A percentile compares a stretch with the other conserved stretches of the same genome.
Conservation (phyloP, 2,888 invertebrate species). For the Tortricodes alternella region DNA sequence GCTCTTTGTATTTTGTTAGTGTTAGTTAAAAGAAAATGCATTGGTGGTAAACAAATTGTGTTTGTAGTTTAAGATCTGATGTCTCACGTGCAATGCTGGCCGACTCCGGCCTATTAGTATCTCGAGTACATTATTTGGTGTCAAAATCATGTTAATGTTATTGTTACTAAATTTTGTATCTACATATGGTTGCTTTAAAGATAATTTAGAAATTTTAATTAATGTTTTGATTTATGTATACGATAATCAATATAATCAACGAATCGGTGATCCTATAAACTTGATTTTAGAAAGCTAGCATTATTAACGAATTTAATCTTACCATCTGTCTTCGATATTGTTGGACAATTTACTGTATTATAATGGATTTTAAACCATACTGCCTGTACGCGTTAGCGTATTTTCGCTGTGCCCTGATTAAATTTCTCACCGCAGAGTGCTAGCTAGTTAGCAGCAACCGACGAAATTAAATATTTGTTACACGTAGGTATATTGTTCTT, state of each 20-base stretch:
- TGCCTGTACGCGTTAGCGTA: neutral
- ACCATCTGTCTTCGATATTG: neutral
- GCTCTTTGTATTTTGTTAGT: neutral
- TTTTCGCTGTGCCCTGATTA: slow-evolving; percentile 9
- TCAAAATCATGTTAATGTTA: slow-evolving; percentile 27
- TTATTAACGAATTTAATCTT: neutral
- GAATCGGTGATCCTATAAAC: slow-evolving; percentile 19
- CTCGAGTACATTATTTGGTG: slow-evolving; percentile 2
- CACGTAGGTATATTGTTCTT: slow-evolving; percentile 74
- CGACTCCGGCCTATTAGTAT: neutral
- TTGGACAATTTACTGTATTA: neutral
- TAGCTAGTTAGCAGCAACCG: slow-evolving; percentile 44
- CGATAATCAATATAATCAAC: slow-evolving; percentile 26
- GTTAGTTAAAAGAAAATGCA: neutral
- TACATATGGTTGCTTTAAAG: slow-evolving; percentile 27
- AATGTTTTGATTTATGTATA: slow-evolving; percentile 24
- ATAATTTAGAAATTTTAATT: slow-evolving; percentile 30
- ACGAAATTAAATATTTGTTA: slow-evolving; percentile 54
- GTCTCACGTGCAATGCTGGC: slow-evolving; percentile 21
- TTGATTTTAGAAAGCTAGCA: slow-evolving; percentile 24
- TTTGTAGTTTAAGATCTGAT: slow-evolving; percentile 25
- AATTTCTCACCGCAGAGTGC: slow-evolving; percentile 35
- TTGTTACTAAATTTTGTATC: slow-evolving; percentile 37
- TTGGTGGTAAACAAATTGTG: neutral
- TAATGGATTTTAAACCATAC: neutral